Evolutionary conservation across 2,113 vertebrate species (phyloP), one percentile per base, ranked within the genome.

Genomic region (Eretmochelys imbricata): DNA sequence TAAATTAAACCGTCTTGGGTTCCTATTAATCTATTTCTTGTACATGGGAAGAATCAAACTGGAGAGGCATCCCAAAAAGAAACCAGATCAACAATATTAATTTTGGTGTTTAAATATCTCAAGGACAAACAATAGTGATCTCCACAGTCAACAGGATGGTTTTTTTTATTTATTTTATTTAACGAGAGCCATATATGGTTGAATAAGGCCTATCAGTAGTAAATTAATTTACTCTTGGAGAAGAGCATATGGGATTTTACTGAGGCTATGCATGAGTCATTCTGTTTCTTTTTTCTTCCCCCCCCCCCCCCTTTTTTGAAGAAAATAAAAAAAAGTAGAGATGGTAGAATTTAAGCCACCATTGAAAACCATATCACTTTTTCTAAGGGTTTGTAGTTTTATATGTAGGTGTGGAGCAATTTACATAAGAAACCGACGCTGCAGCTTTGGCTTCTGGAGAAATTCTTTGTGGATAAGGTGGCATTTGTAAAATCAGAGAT

Each of bases 41-140:
- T 91, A 89, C 82, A 27, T 2, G 38, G 72, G 79, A 87, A 38
- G 57, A 94, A 89, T 93, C 69, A 85, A 14, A 95, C 62, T 59
- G 29, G 38, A 90, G 83, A 78, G 16, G 3, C 27, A 95, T 84
- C 91, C 76, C 80, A 88, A 95, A 25, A 89, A 89, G 54, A 89
- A 95, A 94, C 22, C 10, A 86, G 82, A 96, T 80, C 38, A 89
- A 55, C 84, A 91, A 53, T 91, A 95, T 89, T 92, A 92, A 92
- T 93, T 94, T 90, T 86, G 11, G n/a, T 86, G 88, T 49, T 31
- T 84, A 95, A 97, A 85, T 84, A 95, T 16, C 93, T 87, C 4
- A 62, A 96, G 80, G 76, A 78, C 72, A 92, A 94, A 91, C 46
- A 50, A 48, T 42, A 57, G 86, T 91, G 94, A 92, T 87, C 85